phyloP scores from a whole-genome alignment of 2,797 vertebrate genomes.

The Hirundo rustica region DNA sequence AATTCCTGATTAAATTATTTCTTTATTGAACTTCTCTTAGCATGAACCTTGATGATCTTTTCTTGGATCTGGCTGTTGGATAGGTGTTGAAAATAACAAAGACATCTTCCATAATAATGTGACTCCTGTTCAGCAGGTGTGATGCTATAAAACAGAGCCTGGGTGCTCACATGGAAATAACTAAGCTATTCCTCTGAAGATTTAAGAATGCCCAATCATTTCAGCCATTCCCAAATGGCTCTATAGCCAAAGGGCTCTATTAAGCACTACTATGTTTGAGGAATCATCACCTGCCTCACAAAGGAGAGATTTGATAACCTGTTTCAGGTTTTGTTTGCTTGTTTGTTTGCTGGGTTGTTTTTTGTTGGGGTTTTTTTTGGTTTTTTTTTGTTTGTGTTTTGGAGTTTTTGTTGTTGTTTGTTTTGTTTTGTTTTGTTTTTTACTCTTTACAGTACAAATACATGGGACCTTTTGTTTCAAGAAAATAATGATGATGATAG shows the following conservation, averaged over 20 bases:
- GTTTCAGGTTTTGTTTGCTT: not conserved
- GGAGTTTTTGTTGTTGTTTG: too few species aligned
- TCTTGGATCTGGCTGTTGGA: not conserved
- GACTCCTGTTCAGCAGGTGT: not conserved
- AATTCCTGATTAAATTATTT: not conserved
- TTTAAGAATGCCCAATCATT: not conserved
- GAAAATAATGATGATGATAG: not conserved
- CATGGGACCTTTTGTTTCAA: not conserved
- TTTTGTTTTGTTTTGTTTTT: too few species aligned
- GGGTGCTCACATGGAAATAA: not conserved
- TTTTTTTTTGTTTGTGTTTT: too few species aligned
- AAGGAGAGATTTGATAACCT: not conserved
- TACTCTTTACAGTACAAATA: not conserved
- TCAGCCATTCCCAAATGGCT: not conserved
- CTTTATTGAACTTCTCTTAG: constrained; percentile 6
- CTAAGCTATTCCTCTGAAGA: not conserved
- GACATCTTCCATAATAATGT: not conserved
- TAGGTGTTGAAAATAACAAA: not conserved
- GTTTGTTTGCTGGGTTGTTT: too few species aligned
- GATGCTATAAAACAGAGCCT: not conserved
- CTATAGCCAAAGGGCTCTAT: not conserved
- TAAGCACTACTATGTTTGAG: not conserved
- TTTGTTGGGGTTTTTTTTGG: too few species aligned
- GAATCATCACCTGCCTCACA: not conserved
- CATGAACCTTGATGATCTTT: not conserved